phyloP scores from a whole-genome alignment of 2,888 invertebrate species.

The Pollenia amentaria region DNA sequence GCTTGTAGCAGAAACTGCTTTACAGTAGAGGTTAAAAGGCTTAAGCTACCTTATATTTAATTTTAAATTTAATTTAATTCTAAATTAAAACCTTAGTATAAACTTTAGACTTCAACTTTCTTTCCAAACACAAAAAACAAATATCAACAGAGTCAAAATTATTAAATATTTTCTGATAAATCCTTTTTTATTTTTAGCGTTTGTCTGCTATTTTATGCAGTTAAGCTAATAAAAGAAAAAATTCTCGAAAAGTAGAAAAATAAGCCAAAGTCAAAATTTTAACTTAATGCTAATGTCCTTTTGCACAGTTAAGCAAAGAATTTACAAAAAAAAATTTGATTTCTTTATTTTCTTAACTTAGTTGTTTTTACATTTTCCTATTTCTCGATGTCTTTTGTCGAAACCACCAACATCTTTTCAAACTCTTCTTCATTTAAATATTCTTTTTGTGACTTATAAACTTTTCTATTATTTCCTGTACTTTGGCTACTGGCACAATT shows the following conservation, averaged over 20 bases:
- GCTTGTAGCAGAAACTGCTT: too few species aligned
- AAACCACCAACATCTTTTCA: slow-evolving; percentile 3
- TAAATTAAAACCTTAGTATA: too few species aligned
- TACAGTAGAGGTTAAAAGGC: too few species aligned
- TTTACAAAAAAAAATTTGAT: slow-evolving; percentile 5
- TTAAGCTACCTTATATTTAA: too few species aligned
- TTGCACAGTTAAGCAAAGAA: slow-evolving; percentile 13
- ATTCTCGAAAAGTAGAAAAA: not conserved
- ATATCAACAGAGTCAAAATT: slow-evolving; percentile 35
- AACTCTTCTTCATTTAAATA: slow-evolving; percentile 25
- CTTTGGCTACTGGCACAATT: slow-evolving; percentile 59
- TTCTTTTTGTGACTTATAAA: slow-evolving; percentile 46
- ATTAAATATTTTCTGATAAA: not conserved
- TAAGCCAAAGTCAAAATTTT: slow-evolving; percentile 20
- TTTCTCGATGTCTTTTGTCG: not conserved
- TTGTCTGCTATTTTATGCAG: slow-evolving; percentile 1
- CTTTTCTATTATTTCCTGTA: slow-evolving; percentile 59
- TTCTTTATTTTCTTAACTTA: slow-evolving; percentile 35
- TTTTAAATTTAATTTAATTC: too few species aligned
- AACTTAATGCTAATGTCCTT: slow-evolving; percentile 37
- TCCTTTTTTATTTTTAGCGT: not conserved
- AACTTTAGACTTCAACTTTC: not conserved
- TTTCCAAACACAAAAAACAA: not conserved
- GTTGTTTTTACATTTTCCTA: not conserved
- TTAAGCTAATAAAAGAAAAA: not conserved